A percentile compares a stretch with the other conserved stretches of the same genome.
These are phyloP conservation scores for Hucho hucho DNA, from an alignment of 2,113 vertebrate genomes.

Conservation along the genomic window DNA sequence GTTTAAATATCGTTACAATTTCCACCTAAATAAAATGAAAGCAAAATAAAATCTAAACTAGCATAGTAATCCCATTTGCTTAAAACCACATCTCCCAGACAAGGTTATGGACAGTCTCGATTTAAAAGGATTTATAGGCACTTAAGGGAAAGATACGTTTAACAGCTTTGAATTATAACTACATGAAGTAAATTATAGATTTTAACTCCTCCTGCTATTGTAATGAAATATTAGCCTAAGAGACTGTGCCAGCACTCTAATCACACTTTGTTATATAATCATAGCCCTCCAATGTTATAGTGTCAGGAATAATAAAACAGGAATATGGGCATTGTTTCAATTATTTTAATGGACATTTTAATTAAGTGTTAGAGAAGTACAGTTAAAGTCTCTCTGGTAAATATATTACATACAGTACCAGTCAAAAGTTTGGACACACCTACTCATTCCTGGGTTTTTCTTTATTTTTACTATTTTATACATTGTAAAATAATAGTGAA, in stretches of 20 bases:
- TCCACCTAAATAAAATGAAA: background rate
- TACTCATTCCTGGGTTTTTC: too few relatives aligned
- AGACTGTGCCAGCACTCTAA: conserved; percentile 23
- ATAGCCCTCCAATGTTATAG: conserved; percentile 29
- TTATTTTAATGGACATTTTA: conserved; percentile 35
- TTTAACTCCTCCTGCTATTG: conserved; percentile 6
- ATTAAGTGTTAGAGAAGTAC: conserved; percentile 19
- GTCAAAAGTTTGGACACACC: too few relatives aligned
- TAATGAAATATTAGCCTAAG: conserved; percentile 25
- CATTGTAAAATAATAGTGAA: too few relatives aligned
- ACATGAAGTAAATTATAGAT: conserved; percentile 23
- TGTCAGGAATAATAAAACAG: conserved; percentile 26
- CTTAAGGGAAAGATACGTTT: conserved; percentile 10
- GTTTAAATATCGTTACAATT: background rate
- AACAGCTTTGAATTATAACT: conserved; percentile 17
- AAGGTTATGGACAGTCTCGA: background rate
- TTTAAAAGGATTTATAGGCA: conserved; percentile 16
- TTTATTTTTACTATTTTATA: too few relatives aligned
- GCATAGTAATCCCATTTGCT: background rate
- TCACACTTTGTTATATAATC: conserved; percentile 4
- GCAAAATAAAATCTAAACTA: background rate
- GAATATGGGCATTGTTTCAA: background rate
- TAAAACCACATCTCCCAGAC: background rate
- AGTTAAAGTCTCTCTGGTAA: background rate
- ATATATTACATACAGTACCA: too few relatives aligned